Conservation (phyloP, 2,888 invertebrate genomes). For the Pristionchus maxplancki region DNA sequence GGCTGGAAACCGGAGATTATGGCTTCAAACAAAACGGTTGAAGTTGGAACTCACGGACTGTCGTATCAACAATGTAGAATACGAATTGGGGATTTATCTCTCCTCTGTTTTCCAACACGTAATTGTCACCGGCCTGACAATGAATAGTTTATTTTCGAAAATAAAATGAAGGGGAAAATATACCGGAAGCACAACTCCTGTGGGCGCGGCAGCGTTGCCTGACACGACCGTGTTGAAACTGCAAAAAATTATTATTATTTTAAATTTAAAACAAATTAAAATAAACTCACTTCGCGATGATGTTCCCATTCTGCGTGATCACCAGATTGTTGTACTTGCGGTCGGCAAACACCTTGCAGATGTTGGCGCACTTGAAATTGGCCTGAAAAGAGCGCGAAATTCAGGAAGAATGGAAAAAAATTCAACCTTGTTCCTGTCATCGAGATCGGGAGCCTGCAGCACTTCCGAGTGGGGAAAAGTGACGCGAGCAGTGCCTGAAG, state of each 20-base stretch:
- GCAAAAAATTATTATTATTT: not conserved
- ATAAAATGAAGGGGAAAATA: not conserved
- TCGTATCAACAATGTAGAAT: not conserved
- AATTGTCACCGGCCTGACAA: not conserved
- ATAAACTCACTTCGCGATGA: not conserved
- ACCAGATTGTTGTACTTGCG: not conserved
- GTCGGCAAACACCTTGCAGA: not conserved
- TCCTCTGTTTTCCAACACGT: not conserved
- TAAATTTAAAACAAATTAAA: not conserved
- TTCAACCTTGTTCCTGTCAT: not conserved
- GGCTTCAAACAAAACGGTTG: too few species aligned
- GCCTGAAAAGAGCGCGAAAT: not conserved
- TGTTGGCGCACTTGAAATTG: not conserved
- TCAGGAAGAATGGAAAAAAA: not conserved
- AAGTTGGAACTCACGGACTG: not conserved
- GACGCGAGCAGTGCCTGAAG: not conserved
- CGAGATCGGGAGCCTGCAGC: not conserved
- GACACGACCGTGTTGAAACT: not conserved
- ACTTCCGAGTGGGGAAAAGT: not conserved
- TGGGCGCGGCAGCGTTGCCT: not conserved
- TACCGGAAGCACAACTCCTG: not conserved
- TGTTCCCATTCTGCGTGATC: not conserved
- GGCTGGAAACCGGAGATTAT: too few species aligned
- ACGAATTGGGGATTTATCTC: not conserved
- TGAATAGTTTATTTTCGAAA: not conserved